These are phyloP conservation scores for Spisula solida DNA, from an alignment of 2,888 invertebrate species.

Conservation along the genomic window DNA sequence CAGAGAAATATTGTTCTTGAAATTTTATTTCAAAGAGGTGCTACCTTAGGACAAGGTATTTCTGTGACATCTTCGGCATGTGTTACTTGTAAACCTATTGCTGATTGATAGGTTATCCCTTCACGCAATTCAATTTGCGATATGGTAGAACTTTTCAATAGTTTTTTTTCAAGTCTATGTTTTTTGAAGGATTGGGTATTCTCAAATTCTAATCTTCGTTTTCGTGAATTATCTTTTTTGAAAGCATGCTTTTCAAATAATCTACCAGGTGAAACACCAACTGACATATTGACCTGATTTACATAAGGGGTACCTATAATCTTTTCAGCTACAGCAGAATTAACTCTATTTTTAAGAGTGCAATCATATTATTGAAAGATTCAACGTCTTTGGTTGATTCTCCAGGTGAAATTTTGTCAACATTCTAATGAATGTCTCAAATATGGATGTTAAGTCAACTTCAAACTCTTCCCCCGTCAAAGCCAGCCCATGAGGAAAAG, in stretches of 20 bases:
- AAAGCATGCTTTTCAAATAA: neutral
- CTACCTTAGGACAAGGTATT: neutral
- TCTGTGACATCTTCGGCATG: neutral
- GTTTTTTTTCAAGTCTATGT: conserved; percentile 23
- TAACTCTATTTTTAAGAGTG: conserved; percentile 40
- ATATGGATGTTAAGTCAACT: conserved; percentile 38
- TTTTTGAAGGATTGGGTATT: conserved; percentile 34
- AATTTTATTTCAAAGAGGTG: too few relatives aligned
- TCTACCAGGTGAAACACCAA: conserved; percentile 56
- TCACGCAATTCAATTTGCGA: conserved; percentile 16
- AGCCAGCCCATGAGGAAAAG: conserved; percentile 42
- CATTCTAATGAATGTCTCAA: conserved; percentile 39
- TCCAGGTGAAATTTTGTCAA: conserved; percentile 54
- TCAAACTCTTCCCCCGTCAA: conserved; percentile 38
- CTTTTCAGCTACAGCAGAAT: conserved; percentile 57
- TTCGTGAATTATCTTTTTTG: neutral
- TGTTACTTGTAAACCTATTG: neutral
- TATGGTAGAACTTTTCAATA: neutral
- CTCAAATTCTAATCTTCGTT: neutral
- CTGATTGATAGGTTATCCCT: conserved; percentile 43
- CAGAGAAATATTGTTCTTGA: neutral
- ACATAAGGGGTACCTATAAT: conserved; percentile 48
- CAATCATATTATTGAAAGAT: conserved; percentile 62
- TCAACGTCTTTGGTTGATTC: conserved; percentile 58
- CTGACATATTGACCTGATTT: conserved; percentile 19